These are phyloP conservation scores for Penaeus vannamei DNA, from an alignment of 1,140 invertebrate genomes.

Conservation along the genomic window DNA sequence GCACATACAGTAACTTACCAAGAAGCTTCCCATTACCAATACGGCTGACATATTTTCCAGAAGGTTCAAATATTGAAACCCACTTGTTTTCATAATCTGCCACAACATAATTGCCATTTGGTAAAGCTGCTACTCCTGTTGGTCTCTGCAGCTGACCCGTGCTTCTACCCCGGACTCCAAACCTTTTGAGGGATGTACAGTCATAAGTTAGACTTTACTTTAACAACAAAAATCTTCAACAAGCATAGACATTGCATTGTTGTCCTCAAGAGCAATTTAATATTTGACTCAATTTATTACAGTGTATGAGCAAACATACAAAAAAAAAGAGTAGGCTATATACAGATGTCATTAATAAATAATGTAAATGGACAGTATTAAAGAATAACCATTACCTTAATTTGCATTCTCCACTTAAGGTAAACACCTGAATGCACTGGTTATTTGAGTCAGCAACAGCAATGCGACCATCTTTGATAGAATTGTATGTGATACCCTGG, in stretches of 20 bases:
- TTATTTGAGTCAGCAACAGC: constrained; percentile 77
- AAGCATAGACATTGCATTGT: too few relatives aligned
- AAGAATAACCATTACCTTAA: constrained; percentile 66
- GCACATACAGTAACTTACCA: constrained; percentile 69
- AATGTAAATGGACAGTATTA: background rate
- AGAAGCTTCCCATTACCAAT: constrained; percentile 76
- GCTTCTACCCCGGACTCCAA: constrained; percentile 74
- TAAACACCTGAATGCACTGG: constrained; percentile 75
- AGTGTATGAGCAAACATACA: constrained; percentile 40
- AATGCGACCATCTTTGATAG: constrained; percentile 72
- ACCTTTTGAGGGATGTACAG: constrained; percentile 66
- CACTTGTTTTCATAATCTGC: constrained; percentile 78
- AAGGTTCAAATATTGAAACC: constrained; percentile 75
- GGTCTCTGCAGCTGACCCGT: constrained; percentile 76
- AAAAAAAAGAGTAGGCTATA: background rate
- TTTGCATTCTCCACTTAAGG: constrained; percentile 71
- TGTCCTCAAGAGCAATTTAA: too few relatives aligned
- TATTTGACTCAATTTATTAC: too few relatives aligned
- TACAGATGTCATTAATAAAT: background rate
- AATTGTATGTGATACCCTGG: constrained; percentile 72
- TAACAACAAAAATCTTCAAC: too few relatives aligned
- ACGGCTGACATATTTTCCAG: constrained; percentile 76
- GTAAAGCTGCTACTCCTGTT: constrained; percentile 74
- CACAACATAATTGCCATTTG: constrained; percentile 76
- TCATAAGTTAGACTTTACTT: too few relatives aligned